Evolutionary conservation across 2,113 vertebrate species (phyloP).

Genomic region (Tautogolabrus adspersus): DNA sequence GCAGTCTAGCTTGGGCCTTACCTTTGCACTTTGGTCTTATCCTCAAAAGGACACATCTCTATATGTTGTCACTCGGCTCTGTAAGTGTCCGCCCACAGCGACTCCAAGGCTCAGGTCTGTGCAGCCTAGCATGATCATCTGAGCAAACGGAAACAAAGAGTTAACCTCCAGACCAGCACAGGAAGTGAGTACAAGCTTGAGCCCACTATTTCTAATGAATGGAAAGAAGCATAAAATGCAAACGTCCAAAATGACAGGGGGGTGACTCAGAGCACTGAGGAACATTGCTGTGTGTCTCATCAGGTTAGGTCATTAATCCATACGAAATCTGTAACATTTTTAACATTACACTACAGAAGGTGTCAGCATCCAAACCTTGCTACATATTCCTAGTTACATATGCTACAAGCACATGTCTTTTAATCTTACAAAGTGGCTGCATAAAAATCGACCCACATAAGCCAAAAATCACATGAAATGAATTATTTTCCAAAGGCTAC

Average conservation of each 20-base stretch:
- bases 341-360: background rate
- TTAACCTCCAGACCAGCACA: conserved; percentile 54
- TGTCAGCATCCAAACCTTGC: background rate
- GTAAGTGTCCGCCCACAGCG: conserved; percentile 18
- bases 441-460: background rate
- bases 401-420: conserved; percentile 2
- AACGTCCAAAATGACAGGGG: conserved; percentile 23
- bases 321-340: background rate
- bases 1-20: conserved; percentile 16
- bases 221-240: conserved; percentile 34
- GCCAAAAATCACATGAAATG: conserved; percentile 10
- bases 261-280: conserved; percentile 55
- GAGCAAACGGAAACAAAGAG: conserved; percentile 54
- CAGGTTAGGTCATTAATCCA: background rate
- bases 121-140: conserved; percentile 63
- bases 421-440: background rate
- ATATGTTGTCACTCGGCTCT: conserved; percentile 30
- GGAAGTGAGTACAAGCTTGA: conserved; percentile 61
- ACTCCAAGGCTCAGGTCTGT: conserved; percentile 25
- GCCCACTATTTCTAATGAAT: conserved; percentile 59
- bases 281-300: background rate
- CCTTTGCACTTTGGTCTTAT: conserved; percentile 66
- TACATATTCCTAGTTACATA: background rate
- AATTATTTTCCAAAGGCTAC: conserved; percentile 3
- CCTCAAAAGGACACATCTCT: conserved; percentile 65